phyloP scores from a whole-genome alignment of 2,888 invertebrate species.

The Drosophila koepferae region DNA sequence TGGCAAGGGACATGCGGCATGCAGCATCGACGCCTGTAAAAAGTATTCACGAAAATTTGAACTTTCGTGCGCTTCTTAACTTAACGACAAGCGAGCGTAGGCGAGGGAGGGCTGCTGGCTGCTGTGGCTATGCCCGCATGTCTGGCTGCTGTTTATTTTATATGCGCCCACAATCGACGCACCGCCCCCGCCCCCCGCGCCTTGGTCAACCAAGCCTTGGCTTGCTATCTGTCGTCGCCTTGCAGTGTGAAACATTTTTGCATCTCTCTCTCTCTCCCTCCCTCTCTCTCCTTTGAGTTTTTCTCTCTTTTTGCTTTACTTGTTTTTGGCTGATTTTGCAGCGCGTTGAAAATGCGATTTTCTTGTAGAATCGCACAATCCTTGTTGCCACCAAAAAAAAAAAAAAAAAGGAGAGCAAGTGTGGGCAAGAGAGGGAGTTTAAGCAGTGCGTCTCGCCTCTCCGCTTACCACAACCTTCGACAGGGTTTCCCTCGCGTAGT shows the following conservation, averaged over 20 bases:
- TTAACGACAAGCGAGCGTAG: constrained; percentile 45
- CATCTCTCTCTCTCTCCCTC: constrained; percentile 22
- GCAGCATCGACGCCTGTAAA: constrained; percentile 31
- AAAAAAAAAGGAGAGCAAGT: not conserved
- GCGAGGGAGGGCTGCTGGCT: not conserved
- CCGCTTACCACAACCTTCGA: not conserved
- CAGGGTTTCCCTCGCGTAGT: constrained; percentile 21
- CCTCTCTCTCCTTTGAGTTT: not conserved
- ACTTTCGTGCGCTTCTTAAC: constrained; percentile 73
- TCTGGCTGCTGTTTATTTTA: constrained; percentile 69
- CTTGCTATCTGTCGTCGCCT: constrained; percentile 64
- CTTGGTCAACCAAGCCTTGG: not conserved
- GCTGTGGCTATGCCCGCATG: constrained; percentile 35
- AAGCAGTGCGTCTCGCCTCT: not conserved
- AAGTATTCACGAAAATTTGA: constrained; percentile 63
- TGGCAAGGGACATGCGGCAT: not conserved
- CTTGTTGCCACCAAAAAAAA: constrained; percentile 4
- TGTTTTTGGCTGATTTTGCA: constrained; percentile 28
- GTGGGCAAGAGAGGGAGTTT: not conserved
- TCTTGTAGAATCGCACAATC: constrained; percentile 59
- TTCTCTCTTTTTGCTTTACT: not conserved
- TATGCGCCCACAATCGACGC: constrained; percentile 30
- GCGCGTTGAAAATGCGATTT: constrained; percentile 74
- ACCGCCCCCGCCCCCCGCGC: not conserved
- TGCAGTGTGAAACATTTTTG: constrained; percentile 48